Evolutionary conservation across 2,888 invertebrate genomes (phyloP), one percentile per base, ranked within the genome.

Genomic region (Luperina testacea): DNA sequence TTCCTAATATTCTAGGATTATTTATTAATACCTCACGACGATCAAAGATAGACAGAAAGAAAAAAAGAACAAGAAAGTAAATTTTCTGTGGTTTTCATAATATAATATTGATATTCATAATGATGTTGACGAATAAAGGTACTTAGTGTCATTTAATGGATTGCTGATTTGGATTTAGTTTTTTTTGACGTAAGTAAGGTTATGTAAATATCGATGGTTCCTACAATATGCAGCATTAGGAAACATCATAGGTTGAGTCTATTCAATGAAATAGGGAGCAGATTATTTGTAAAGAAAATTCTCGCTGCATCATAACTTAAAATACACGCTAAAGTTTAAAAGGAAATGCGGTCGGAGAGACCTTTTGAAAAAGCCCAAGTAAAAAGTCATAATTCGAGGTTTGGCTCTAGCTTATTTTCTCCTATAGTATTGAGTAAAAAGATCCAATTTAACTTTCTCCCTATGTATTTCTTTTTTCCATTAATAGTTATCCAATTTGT

Each of bases 261-360:
- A 9, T 48, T 48, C 4, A 42, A 27, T 63, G 15, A 32, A 48
- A 2, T 17, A 42, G 20, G 38, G 1, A 24, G 6, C 5, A 38
- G 4, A 38, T 63, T n/a, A 48, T n/a, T n/a, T 48, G 17, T n/a
- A 20, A 38, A 27, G 3, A 15, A 45, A 17, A n/a, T 8, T 64
- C 6, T 73, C 48, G 70, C 77, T 82, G 78, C 70, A 73, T 78
- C 73, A 78, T 57, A 82, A 20, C 1, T 68, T 65, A 9, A 64
- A 48, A 38, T 51, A 74, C 4, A 17, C 15, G 17, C 9, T 27
- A 17, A 27, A 38, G 27, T 70, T 38, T 38, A 38, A 38, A 6
- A 38, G 38, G 6, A 38, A 38, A 38, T 7, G 38, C 38, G 38
- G 5, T 38, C 6, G 38, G 6, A 38, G 38, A 38, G 38, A 38